These are phyloP conservation scores for Andricus curvator DNA, from an alignment of 2,888 invertebrate species.

Conservation along the genomic window DNA sequence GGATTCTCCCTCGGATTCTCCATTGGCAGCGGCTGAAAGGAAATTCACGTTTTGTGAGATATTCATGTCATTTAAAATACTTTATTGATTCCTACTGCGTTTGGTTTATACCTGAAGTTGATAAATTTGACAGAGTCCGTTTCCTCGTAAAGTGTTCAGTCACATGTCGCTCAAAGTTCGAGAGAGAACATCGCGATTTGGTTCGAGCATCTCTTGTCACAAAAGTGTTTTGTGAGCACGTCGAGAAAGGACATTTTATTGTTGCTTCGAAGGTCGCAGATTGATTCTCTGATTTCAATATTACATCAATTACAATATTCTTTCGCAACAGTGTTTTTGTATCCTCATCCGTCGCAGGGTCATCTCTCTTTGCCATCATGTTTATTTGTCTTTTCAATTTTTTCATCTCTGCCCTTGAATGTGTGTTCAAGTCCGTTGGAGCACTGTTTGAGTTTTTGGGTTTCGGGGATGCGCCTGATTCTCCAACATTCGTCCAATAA, in stretches of 20 bases:
- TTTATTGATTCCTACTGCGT: neutral
- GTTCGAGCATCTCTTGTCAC: neutral
- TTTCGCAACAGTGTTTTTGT: too few species aligned
- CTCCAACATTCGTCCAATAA: too few species aligned
- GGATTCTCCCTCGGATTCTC: neutral
- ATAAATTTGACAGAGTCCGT: neutral
- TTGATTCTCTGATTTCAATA: neutral
- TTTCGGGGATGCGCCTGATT: too few species aligned
- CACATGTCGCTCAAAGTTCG: neutral
- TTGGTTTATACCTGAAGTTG: neutral
- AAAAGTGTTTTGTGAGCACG: neutral
- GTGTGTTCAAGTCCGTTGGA: too few species aligned
- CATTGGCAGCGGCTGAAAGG: neutral
- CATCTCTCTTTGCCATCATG: too few species aligned
- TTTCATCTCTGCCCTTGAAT: too few species aligned
- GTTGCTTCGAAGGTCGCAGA: slow-evolving; percentile 2
- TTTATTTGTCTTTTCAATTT: too few species aligned
- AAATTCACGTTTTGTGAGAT: neutral
- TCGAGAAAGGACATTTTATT: neutral
- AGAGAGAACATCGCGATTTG: neutral
- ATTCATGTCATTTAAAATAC: neutral
- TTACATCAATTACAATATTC: too few species aligned
- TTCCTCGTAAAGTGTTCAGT: neutral
- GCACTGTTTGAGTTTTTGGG: too few species aligned
- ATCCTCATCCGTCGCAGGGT: too few species aligned